A percentile compares a stretch with the other conserved stretches of the same genome.
Evolutionary conservation across 2,113 vertebrate genomes (phyloP).

Genomic region (Paramisgurnus dabryanus): DNA sequence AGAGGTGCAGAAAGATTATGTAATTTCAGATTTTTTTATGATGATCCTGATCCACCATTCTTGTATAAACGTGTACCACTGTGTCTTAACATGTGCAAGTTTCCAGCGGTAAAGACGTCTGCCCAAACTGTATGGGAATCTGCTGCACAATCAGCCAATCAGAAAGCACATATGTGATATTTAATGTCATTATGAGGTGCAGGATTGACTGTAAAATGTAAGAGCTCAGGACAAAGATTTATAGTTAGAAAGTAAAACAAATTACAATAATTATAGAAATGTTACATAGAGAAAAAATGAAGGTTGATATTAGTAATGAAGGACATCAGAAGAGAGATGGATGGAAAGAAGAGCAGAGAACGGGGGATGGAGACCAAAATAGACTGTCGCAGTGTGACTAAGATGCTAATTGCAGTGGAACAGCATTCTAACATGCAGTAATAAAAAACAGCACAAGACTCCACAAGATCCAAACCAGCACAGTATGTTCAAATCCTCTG

Average conservation of each 20-base stretch:
- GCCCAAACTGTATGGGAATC: too few species aligned
- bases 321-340: constrained; percentile 21
- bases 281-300: not conserved
- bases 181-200: too few species aligned
- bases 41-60: too few species aligned
- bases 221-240: not conserved
- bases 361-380: constrained; percentile 47
- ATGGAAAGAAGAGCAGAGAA: constrained; percentile 11
- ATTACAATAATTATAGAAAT: not conserved
- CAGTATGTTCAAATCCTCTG: not conserved
- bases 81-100: too few species aligned
- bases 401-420: constrained; percentile 59
- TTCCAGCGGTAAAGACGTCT: too few species aligned
- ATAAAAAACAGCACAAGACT: constrained; percentile 16
- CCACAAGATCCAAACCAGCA: not conserved
- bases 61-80: too few species aligned
- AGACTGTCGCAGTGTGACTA: constrained; percentile 56
- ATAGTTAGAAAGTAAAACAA: too few species aligned
- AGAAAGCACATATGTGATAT: too few species aligned
- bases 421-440: constrained; percentile 39
- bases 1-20: too few species aligned
- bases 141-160: too few species aligned
- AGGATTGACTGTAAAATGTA: too few species aligned
- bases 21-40: too few species aligned
- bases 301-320: constrained; percentile 17